A percentile compares a stretch with the other conserved stretches of the same genome.
Conservation (phyloP, 1,140 invertebrate species). For the Hirudo medicinalis region DNA sequence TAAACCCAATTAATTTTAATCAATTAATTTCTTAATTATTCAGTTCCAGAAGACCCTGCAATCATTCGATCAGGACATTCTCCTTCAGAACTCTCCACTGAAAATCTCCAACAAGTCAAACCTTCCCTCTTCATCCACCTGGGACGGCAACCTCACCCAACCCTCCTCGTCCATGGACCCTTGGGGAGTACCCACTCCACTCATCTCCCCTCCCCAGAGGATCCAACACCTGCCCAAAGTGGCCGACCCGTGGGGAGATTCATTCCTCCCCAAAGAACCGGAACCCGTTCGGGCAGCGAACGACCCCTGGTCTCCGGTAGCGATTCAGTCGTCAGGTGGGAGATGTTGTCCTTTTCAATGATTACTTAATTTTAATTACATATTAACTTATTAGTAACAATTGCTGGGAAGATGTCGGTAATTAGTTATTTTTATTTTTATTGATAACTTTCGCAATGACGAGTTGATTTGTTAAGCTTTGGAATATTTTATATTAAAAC, state of each 20-base stretch:
- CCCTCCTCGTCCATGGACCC: not conserved
- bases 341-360: too few relatives aligned
- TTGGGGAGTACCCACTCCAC: slow-evolving; percentile 9
- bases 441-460: too few relatives aligned
- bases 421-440: too few relatives aligned
- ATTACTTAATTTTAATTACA: too few relatives aligned
- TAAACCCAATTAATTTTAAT: too few relatives aligned
- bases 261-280: too few relatives aligned
- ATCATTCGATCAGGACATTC: not conserved
- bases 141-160: slow-evolving; percentile 9
- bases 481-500: too few relatives aligned
- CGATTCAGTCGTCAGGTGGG: too few relatives aligned
- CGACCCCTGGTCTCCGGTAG: not conserved
- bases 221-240: not conserved
- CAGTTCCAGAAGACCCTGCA: not conserved
- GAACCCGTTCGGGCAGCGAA: not conserved
- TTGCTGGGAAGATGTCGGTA: too few relatives aligned
- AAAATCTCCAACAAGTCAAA: not conserved
- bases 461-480: too few relatives aligned
- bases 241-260: not conserved
- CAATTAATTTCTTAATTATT: not conserved
- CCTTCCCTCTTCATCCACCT: slow-evolving; percentile 1
- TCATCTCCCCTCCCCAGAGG: not conserved
- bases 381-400: too few relatives aligned
- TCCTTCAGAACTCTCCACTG: not conserved